These are phyloP conservation scores for Platyscelio sp. DNA, from an alignment of 2,888 invertebrate species.

Conservation along the genomic window DNA sequence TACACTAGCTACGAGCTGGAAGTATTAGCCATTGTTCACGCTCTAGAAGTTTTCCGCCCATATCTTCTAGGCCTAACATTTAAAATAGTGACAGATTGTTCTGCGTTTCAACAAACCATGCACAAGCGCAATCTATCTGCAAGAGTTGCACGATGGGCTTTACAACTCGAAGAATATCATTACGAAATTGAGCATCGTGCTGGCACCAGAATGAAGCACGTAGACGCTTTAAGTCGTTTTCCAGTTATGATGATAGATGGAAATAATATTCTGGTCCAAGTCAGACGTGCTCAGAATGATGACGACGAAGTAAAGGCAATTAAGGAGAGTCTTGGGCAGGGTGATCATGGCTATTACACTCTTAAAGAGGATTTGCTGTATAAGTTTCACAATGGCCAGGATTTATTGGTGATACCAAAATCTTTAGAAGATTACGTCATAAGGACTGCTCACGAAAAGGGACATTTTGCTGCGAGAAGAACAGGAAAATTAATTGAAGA, in stretches of 20 bases:
- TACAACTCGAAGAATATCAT: constrained; percentile 25
- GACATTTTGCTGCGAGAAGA: constrained; percentile 32
- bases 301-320: background rate
- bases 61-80: constrained; percentile 33
- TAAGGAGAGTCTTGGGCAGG: background rate
- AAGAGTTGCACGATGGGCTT: constrained; percentile 37
- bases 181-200: constrained; percentile 43
- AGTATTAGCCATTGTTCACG: constrained; percentile 20
- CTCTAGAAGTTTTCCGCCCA: constrained; percentile 22
- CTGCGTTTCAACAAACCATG: constrained; percentile 49
- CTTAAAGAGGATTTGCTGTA: constrained; percentile 14
- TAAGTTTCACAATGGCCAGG: constrained; percentile 20
- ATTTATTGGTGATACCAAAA: constrained; percentile 11
- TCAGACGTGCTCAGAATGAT: constrained; percentile 13
- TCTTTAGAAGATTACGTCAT: background rate
- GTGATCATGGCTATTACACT: background rate
- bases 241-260: constrained; percentile 5
- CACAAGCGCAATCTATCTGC: constrained; percentile 13
- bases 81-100: constrained; percentile 41
- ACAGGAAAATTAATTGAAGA: constrained; percentile 12
- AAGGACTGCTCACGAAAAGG: constrained; percentile 42
- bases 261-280: background rate
- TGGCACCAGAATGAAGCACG: constrained; percentile 28
- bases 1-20: constrained; percentile 57
- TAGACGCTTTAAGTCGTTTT: constrained; percentile 44